Evolutionary conservation across 2,888 invertebrate species (phyloP).

Genomic region (Alloscopus bannaensis): DNA sequence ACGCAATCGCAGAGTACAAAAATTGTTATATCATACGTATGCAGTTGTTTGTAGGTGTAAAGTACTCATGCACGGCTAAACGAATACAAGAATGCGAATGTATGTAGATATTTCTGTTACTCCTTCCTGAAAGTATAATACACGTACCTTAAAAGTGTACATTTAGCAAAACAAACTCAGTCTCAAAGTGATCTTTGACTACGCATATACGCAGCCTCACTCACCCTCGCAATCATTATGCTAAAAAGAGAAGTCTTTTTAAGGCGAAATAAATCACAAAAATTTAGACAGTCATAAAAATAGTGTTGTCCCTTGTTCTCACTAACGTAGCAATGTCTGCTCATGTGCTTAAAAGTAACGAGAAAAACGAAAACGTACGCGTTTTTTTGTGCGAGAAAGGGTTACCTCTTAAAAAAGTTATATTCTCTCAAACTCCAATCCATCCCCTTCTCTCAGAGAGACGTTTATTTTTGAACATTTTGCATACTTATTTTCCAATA

Average conservation of each 20-base stretch:
- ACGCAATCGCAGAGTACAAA: background rate
- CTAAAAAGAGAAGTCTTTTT: conserved; percentile 32
- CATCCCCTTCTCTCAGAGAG: conserved; percentile 38
- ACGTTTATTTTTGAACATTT: conserved; percentile 11
- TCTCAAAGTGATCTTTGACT: background rate
- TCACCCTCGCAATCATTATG: conserved; percentile 21
- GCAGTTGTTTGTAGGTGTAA: background rate
- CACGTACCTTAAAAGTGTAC: background rate
- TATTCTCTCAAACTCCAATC: conserved; percentile 4
- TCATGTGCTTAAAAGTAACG: background rate
- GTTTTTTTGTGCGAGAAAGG: conserved; percentile 30
- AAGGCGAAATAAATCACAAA: conserved; percentile 54
- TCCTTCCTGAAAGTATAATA: background rate
- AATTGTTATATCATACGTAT: background rate
- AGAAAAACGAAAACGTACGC: background rate
- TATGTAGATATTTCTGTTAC: background rate
- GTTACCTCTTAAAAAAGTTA: conserved; percentile 30
- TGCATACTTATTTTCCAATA: conserved; percentile 27
- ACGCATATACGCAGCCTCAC: background rate
- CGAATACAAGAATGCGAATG: conserved; percentile 2
- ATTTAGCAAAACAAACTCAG: background rate
- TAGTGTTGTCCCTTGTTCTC: conserved; percentile 36
- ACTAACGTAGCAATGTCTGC: conserved; percentile 3
- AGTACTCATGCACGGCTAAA: conserved; percentile 12
- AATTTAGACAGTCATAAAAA: conserved; percentile 56